phyloP scores from a whole-genome alignment of 2,797 vertebrate genomes.

The Trematomus bernacchii region DNA sequence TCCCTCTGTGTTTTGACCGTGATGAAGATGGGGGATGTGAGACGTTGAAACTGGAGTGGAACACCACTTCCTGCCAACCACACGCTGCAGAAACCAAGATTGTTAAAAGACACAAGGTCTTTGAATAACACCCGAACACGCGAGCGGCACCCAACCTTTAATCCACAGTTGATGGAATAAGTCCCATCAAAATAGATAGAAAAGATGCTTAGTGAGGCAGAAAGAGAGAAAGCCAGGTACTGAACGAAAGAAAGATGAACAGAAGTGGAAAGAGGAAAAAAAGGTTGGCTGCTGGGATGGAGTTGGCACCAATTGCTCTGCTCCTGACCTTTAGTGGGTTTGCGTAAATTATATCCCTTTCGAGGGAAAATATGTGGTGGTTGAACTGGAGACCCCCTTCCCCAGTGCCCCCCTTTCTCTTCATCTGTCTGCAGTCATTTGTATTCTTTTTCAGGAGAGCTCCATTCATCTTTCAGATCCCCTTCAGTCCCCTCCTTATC shows the following conservation, averaged over 20 bases:
- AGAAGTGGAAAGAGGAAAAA: constrained; percentile 23
- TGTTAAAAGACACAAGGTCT: constrained; percentile 46
- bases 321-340: constrained; percentile 81
- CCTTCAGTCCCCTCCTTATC: constrained; percentile 20
- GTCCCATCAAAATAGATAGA: constrained; percentile 52
- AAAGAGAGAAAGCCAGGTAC: background rate
- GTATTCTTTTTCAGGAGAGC: constrained; percentile 32
- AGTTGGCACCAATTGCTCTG: constrained; percentile 72
- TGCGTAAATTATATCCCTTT: constrained; percentile 84
- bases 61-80: constrained; percentile 34
- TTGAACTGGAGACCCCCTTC: constrained; percentile 59
- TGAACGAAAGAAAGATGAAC: constrained; percentile 15
- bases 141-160: constrained; percentile 31
- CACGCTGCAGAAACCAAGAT: constrained; percentile 35
- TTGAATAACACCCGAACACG: constrained; percentile 48
- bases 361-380: constrained; percentile 82
- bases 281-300: constrained; percentile 56
- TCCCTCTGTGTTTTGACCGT: constrained; percentile 16
- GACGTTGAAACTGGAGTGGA: constrained; percentile 31
- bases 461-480: constrained; percentile 49
- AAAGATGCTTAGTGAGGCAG: constrained; percentile 8
- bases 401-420: constrained; percentile 14
- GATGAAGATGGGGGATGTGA: constrained; percentile 10
- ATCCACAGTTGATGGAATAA: constrained; percentile 42
- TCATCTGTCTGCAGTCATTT: constrained; percentile 49